phyloP scores from a whole-genome alignment of 2,797 vertebrate genomes.

The Urocyon cinereoargenteus region DNA sequence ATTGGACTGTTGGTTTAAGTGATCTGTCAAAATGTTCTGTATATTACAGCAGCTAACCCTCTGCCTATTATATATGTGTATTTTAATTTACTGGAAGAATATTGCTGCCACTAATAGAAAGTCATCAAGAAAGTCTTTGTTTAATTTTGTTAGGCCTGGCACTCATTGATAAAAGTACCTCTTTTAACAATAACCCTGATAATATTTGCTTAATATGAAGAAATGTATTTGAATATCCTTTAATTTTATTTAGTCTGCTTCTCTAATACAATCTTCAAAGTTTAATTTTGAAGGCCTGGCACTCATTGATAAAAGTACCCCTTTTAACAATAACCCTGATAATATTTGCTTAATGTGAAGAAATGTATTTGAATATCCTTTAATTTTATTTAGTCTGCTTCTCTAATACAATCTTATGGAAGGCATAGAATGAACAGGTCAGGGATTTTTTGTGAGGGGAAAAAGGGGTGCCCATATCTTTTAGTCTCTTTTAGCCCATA shows the following conservation, averaged over 20 bases:
- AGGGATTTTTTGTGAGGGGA: neutral
- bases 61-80: neutral
- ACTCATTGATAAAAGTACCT: neutral
- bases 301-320: neutral
- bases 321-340: neutral
- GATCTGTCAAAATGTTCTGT: constrained; percentile 6
- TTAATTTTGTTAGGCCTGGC: neutral
- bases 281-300: neutral
- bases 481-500: constrained; percentile 24
- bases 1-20: neutral
- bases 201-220: neutral
- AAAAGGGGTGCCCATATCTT: neutral
- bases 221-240: neutral
- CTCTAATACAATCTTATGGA: neutral
- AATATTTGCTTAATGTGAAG: neutral
- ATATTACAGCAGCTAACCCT: neutral
- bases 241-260: constrained; percentile 32
- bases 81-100: constrained; percentile 30
- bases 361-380: neutral
- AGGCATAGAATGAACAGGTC: neutral
- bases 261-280: neutral
- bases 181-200: neutral
- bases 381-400: constrained; percentile 32
- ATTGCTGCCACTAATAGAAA: neutral
- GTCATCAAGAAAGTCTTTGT: neutral